phyloP scores from a whole-genome alignment of 2,113 vertebrate genomes.

The Halcyon malimbica region DNA sequence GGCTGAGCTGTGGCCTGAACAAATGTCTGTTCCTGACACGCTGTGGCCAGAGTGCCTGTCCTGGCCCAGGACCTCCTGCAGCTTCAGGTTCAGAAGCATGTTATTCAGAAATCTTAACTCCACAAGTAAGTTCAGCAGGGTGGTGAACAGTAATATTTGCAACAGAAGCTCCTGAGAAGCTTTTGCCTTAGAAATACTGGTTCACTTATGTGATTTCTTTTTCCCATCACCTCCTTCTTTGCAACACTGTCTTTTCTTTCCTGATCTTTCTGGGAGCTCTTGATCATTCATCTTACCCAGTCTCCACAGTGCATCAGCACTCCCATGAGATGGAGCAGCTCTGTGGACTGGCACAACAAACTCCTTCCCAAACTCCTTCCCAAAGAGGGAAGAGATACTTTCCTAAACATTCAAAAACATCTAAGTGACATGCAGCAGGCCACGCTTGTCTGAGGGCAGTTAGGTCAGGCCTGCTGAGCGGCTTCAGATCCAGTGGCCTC shows the following conservation, averaged over 20 bases:
- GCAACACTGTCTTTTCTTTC: not conserved
- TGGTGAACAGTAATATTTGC: not conserved
- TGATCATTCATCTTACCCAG: not conserved
- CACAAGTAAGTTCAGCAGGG: not conserved
- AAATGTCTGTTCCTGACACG: not conserved
- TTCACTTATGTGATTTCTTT: not conserved
- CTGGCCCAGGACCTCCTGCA: not conserved
- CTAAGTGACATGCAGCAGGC: not conserved
- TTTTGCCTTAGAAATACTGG: not conserved
- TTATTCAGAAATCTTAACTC: not conserved
- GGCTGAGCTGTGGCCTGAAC: not conserved
- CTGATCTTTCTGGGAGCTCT: not conserved
- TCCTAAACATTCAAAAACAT: not conserved
- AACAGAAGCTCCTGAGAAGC: not conserved
- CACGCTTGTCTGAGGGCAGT: not conserved
- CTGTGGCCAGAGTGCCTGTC: not conserved
- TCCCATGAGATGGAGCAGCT: not conserved
- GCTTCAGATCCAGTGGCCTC: not conserved
- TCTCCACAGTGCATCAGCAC: fast-evolving
- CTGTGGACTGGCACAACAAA: not conserved
- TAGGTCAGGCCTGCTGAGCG: not conserved
- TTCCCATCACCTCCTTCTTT: not conserved
- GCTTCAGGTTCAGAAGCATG: not conserved
- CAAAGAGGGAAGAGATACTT: not conserved
- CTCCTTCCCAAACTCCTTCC: not conserved